A percentile compares a stretch with the other conserved stretches of the same genome.
These are phyloP conservation scores for Trichogramma dendrolimi DNA, from an alignment of 2,888 invertebrate species.

Conservation along the genomic window DNA sequence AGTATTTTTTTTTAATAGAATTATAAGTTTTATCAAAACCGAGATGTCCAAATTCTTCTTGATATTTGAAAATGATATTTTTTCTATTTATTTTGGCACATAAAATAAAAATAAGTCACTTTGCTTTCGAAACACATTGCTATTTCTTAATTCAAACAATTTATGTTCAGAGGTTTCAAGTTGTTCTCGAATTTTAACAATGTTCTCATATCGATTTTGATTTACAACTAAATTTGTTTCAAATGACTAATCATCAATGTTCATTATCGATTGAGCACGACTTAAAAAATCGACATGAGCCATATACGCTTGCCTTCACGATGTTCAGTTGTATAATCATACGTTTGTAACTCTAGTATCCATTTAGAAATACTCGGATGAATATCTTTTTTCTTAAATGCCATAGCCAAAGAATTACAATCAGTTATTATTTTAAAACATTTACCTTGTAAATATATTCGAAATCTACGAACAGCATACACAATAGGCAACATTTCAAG, in stretches of 20 bases:
- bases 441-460: slow-evolving; percentile 4
- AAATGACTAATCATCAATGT: slow-evolving; percentile 19
- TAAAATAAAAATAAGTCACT: not conserved
- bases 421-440: not conserved
- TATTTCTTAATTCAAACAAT: not conserved
- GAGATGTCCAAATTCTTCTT: slow-evolving; percentile 1
- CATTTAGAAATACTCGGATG: slow-evolving; percentile 2
- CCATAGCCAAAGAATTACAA: not conserved
- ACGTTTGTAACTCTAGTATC: not conserved
- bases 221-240: slow-evolving; percentile 15
- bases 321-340: not conserved
- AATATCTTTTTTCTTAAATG: not conserved
- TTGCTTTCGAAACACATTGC: slow-evolving; percentile 2
- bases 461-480: not conserved
- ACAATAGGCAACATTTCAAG: slow-evolving; percentile 9
- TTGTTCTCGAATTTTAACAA: not conserved
- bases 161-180: not conserved
- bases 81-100: not conserved
- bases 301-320: not conserved
- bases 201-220: slow-evolving; percentile 9
- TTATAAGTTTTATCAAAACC: not conserved
- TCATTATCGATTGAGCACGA: not conserved
- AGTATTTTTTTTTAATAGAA: not conserved
- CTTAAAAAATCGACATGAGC: not conserved
- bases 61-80: not conserved